phyloP scores from a whole-genome alignment of 2,797 vertebrate genomes.

The Rhinichthys osculus region DNA sequence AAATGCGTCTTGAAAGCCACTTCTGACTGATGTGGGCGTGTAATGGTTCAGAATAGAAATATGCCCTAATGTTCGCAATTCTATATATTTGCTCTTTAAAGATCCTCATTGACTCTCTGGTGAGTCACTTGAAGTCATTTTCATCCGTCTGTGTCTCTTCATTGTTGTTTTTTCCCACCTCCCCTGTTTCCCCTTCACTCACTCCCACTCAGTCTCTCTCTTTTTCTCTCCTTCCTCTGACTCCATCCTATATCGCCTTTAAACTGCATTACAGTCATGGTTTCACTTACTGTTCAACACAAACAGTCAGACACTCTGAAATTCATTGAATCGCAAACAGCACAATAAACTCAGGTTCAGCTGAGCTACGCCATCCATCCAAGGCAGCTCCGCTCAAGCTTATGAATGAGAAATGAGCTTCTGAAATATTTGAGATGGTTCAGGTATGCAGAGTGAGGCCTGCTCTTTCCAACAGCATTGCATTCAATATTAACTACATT shows the following conservation, averaged over 20 bases:
- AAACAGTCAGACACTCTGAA: slow-evolving; percentile 33
- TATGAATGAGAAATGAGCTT: slow-evolving; percentile 36
- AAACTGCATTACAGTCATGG: slow-evolving; percentile 51
- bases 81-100: slow-evolving; percentile 36
- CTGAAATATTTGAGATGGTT: slow-evolving; percentile 28
- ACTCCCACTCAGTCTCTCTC: slow-evolving; percentile 43
- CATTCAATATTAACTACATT: slow-evolving; percentile 47
- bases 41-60: slow-evolving; percentile 33
- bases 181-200: slow-evolving; percentile 31
- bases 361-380: neutral
- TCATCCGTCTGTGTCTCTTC: slow-evolving; percentile 48
- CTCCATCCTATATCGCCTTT: slow-evolving; percentile 36
- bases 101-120: slow-evolving; percentile 35
- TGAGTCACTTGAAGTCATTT: slow-evolving; percentile 52
- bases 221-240: slow-evolving; percentile 34
- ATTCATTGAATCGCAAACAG: slow-evolving; percentile 28
- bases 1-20: neutral
- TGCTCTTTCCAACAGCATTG: slow-evolving; percentile 13
- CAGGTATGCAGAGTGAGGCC: slow-evolving; percentile 9
- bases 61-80: neutral
- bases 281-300: slow-evolving; percentile 50
- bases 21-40: slow-evolving; percentile 7
- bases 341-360: slow-evolving; percentile 23
- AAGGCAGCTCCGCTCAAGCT: slow-evolving; percentile 16
- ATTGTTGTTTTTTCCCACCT: slow-evolving; percentile 51